phyloP scores from a whole-genome alignment of 2,797 vertebrate genomes.

The Australoheros facetus region DNA sequence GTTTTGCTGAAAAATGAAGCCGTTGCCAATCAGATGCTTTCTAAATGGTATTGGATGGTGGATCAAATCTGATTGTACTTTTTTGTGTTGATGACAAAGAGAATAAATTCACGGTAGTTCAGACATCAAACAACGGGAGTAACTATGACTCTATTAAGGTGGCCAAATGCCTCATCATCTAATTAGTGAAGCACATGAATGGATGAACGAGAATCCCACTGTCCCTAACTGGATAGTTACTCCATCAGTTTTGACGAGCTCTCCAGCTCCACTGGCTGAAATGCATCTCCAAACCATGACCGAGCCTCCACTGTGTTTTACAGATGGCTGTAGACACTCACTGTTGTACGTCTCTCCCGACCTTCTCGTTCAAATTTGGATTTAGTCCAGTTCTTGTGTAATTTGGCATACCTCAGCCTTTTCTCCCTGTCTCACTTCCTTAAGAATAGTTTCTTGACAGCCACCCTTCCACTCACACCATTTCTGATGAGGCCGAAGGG shows the following conservation, averaged over 20 bases:
- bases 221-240: background rate
- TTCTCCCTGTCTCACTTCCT: background rate
- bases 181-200: background rate
- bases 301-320: background rate
- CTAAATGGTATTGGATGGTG: background rate
- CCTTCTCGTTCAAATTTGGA: background rate
- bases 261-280: background rate
- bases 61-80: background rate
- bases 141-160: background rate
- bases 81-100: background rate
- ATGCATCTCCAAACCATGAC: background rate
- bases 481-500: background rate
- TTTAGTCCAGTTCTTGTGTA: no score
- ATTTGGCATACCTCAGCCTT: background rate
- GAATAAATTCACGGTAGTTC: background rate
- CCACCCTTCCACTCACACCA: background rate
- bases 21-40: background rate
- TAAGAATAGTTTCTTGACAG: background rate
- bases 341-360: background rate
- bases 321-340: background rate
- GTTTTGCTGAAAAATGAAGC: background rate
- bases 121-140: background rate
- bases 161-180: background rate
- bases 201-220: background rate
- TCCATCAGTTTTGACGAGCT: rapidly evolving